Evolutionary conservation across 2,113 vertebrate species (phyloP).

Genomic region (Takifugu bimaculatus): DNA sequence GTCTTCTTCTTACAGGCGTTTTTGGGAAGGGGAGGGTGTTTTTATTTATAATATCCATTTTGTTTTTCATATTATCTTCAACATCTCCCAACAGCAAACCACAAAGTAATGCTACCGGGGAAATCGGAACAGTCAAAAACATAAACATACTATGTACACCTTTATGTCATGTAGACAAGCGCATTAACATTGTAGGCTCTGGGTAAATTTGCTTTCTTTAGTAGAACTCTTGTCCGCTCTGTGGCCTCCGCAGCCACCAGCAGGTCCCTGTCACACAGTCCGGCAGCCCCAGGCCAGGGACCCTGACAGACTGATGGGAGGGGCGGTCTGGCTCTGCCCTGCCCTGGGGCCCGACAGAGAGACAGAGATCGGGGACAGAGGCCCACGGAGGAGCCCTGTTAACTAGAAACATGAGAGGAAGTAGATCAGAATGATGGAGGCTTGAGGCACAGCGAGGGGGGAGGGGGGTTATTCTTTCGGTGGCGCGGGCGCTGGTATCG

Average conservation of each 20-base stretch:
- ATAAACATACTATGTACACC: slow-evolving; percentile 99
- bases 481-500: slow-evolving; percentile 78
- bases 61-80: slow-evolving; percentile 83
- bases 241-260: slow-evolving; percentile 92
- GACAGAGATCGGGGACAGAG: slow-evolving; percentile 27
- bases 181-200: slow-evolving; percentile 84
- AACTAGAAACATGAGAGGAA: slow-evolving; percentile 57
- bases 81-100: slow-evolving; percentile 88
- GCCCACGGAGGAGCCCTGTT: slow-evolving; percentile 79
- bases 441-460: slow-evolving; percentile 73
- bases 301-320: slow-evolving; percentile 66
- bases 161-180: slow-evolving; percentile 96
- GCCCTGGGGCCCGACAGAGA: slow-evolving; percentile 54
- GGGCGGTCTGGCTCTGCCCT: slow-evolving; percentile 88
- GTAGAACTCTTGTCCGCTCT: slow-evolving; percentile 93
- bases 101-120: slow-evolving; percentile 78
- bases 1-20: slow-evolving; percentile 74
- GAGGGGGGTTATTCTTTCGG: slow-evolving; percentile 89
- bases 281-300: slow-evolving; percentile 67
- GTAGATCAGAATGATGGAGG: slow-evolving; percentile 69
- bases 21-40: slow-evolving; percentile 16
- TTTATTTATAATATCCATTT: slow-evolving; percentile 71
- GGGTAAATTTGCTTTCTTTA: slow-evolving; percentile 72
- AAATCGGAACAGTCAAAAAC: slow-evolving; percentile 94
- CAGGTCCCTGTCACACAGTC: slow-evolving; percentile 86